A percentile compares a stretch with the other conserved stretches of the same genome.
Conservation (phyloP, 1,140 invertebrate genomes). For the Brachionus rotundiformis region DNA sequence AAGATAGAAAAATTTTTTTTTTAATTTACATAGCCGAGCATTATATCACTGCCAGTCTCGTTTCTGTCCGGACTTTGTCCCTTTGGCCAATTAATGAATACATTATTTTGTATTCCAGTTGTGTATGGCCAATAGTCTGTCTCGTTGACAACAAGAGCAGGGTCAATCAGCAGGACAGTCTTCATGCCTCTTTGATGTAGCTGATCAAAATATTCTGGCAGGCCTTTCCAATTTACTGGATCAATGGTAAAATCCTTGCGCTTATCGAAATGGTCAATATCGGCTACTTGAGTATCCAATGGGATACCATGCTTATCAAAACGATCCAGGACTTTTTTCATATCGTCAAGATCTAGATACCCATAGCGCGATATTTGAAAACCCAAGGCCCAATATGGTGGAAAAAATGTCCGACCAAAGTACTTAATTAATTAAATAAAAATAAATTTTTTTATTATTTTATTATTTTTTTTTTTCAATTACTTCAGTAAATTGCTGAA, state of each 20-base stretch:
- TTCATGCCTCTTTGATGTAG: slow-evolving; percentile 58
- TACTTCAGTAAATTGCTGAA: slow-evolving; percentile 73
- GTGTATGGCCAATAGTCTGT: slow-evolving; percentile 56
- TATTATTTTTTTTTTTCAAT: too few species aligned
- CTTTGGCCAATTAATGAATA: slow-evolving; percentile 69
- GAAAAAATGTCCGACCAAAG: slow-evolving; percentile 62
- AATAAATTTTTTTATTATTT: too few species aligned
- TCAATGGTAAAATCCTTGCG: slow-evolving; percentile 60
- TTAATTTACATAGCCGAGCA: slow-evolving; percentile 69
- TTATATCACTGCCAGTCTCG: slow-evolving; percentile 52
- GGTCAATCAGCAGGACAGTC: slow-evolving; percentile 61
- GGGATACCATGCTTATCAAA: slow-evolving; percentile 54
- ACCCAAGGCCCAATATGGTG: slow-evolving; percentile 81
- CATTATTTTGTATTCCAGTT: slow-evolving; percentile 67
- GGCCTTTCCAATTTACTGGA: slow-evolving; percentile 55
- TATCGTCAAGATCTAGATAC: slow-evolving; percentile 55
- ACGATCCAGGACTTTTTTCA: slow-evolving; percentile 54
- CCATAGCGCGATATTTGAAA: slow-evolving; percentile 79
- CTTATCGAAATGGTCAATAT: slow-evolving; percentile 62
- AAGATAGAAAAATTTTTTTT: too few species aligned
- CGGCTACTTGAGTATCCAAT: slow-evolving; percentile 61
- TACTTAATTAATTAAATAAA: slow-evolving; percentile 69
- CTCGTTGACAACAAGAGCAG: slow-evolving; percentile 58
- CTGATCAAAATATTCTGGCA: slow-evolving; percentile 57
- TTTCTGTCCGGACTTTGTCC: slow-evolving; percentile 16